Base-by-base conservation (phyloP, 2,113 vertebrate genomes). In the Oryzias javanicus region DNA sequence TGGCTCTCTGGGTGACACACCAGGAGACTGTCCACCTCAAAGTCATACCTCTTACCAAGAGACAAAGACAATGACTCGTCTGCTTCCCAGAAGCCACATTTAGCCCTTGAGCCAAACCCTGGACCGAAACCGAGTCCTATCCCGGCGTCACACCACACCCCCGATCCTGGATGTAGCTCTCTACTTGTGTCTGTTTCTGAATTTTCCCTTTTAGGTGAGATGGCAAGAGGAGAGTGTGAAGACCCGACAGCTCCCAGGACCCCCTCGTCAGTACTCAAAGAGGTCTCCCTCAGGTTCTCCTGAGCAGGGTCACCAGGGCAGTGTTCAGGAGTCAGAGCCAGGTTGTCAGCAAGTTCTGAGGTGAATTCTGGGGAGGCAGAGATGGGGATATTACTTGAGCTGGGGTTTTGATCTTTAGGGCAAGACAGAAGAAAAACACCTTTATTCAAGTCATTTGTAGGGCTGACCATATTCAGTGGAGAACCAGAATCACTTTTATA, bases 121-220 rank as follows among this genome's bases (percentile, higher is more conserved):
- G 80, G 45, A 79, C 60, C 70, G 14, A 85, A 55, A 5, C 65
- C 76, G 6, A 81, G 49, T 14, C 47, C 81, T 60, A 74, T 60
- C 24, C 68, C 68, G 46, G 77, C 60, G 67, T 81, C 64, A 60
- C 73, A 71, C 87, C 85, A 89, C 6, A 72, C 70, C 14, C 65
- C 74, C 69, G 72, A 52, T 64, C 73, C 74, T 52, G 60, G 60
- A 55, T 20, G 86, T 55, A 72, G 55, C 44, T 68, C 69, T 50
- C 56, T 82, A 67, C 68, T 79, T 20, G 48, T 78, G 45, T 72
- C 85, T 49, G 72, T 90, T 75, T 92, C 89, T 25, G 91, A 92
- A 70, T 93, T 93, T 76, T 93, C 91, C 58, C 91, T 91, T 85
- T 93, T 93, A 17, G 92, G 92, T 64, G 92, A 93, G 53, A 93